Base-by-base conservation (phyloP, 2,113 vertebrate species). In the Carlito syrichta region DNA sequence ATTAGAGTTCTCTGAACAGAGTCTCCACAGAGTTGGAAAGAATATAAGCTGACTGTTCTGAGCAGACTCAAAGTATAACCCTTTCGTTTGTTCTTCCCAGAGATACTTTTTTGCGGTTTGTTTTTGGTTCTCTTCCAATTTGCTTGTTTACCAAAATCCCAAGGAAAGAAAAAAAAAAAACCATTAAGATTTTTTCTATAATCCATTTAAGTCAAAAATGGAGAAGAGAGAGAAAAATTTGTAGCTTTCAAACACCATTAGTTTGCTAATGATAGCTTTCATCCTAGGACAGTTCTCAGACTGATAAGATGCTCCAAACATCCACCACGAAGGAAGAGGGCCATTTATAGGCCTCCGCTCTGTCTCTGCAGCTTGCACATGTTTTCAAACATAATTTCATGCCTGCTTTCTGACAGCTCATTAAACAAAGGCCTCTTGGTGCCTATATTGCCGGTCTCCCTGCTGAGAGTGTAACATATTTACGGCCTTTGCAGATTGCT, bases 381-480 rank as follows among this genome's bases (percentile, higher is more conserved):
- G 98, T 99, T 99, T 98, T 98, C 98, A 98, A 98, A 98, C 98
- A 98, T 98, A 99, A 99, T 99, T 99, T 98, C 98, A 98, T 98
- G 98, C 98, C 98, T 98, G 98, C 98, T 98, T 99, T 98, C 98
- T 99, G 98, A 99, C 99, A 99, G 98, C 98, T 98, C 99, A 99
- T 99, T 99, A 99, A 99, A 98, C 99, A 99, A 98, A 99, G 98
- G 98, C 98, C 98, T 98, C 98, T 98, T 93, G 98, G 98, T 99
- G 98, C 98, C 98, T 97, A 98, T 96, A 98, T 98, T 98, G 98
- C 98, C 98, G 98, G 92, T 99, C 98, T 98, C 98, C 98, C 98
- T 98, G 98, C 99, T 98, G 98, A 98, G 98, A 98, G 98, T 86
- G 97, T 97, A 98, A 98, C 98, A 98, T 99, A 99, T 99, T 99